Percentiles rank a stretch among this genome's conserved stretches.
Conservation (phyloP, 2,113 vertebrate species). For the Fulmarus glacialis region DNA sequence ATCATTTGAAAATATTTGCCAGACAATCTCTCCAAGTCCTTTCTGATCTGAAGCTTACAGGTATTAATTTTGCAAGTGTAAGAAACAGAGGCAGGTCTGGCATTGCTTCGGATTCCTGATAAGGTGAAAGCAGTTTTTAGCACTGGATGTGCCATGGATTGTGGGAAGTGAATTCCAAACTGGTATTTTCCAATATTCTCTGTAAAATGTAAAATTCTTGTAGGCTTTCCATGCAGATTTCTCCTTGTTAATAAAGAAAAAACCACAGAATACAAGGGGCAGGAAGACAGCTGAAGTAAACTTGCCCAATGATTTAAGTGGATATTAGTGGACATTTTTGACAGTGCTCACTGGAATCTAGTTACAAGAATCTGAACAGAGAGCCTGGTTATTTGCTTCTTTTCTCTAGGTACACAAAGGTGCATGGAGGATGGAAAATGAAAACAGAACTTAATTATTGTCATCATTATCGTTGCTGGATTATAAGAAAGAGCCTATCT, state of each 20-base stretch:
- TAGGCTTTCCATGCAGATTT: not conserved
- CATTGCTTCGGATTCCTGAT: not conserved
- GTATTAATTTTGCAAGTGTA: not conserved
- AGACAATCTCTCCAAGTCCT: not conserved
- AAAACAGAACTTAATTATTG: not conserved
- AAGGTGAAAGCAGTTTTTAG: not conserved
- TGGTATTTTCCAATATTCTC: not conserved
- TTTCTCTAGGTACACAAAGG: not conserved
- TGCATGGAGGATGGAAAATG: not conserved
- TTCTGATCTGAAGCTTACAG: not conserved
- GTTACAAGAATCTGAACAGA: not conserved
- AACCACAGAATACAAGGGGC: not conserved
- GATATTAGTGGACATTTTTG: not conserved
- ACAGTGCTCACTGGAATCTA: not conserved
- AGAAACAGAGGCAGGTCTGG: not conserved
- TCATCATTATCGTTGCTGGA: not conserved
- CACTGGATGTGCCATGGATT: not conserved
- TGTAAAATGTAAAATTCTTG: not conserved
- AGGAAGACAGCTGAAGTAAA: not conserved
- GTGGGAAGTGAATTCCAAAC: not conserved
- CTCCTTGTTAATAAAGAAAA: not conserved
- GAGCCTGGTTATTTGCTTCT: not conserved
- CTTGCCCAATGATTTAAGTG: not conserved
- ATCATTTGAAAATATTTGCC: not conserved
- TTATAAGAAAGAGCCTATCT: not conserved